Percentiles rank a stretch among this genome's conserved stretches.
phyloP scores from a whole-genome alignment of 2,797 vertebrate species.

The Pogoniulus pusillus region DNA sequence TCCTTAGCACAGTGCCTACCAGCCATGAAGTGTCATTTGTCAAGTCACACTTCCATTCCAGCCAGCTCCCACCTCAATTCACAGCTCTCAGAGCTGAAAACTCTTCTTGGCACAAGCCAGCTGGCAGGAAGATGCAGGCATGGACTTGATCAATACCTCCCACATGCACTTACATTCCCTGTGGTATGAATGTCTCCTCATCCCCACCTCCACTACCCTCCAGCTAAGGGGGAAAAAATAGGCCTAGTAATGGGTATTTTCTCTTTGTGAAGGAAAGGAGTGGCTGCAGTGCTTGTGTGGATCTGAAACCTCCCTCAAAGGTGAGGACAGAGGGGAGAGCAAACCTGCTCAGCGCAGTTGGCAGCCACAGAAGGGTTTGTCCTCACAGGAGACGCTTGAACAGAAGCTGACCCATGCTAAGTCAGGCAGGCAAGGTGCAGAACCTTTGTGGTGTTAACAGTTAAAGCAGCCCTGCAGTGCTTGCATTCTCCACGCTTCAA shows the following conservation, averaged over 20 bases:
- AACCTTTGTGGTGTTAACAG: rapidly evolving
- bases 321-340: not conserved
- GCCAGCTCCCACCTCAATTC: not conserved
- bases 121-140: not conserved
- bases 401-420: not conserved
- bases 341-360: not conserved
- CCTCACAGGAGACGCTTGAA: not conserved
- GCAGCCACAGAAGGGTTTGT: not conserved
- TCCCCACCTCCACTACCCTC: not conserved
- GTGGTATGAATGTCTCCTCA: not conserved
- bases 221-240: not conserved
- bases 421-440: not conserved
- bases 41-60: not conserved
- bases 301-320: not conserved
- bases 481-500: not conserved
- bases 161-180: not conserved
- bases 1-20: not conserved
- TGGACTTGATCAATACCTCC: not conserved
- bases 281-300: rapidly evolving
- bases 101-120: not conserved
- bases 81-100: not conserved
- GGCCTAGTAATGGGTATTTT: rapidly evolving
- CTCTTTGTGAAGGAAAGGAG: not conserved
- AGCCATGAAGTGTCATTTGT: not conserved
- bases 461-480: not conserved